Evolutionary conservation across 2,797 vertebrate genomes (phyloP), one percentile per base, ranked within the genome.

Genomic region (Malacoctenus gilli): DNA sequence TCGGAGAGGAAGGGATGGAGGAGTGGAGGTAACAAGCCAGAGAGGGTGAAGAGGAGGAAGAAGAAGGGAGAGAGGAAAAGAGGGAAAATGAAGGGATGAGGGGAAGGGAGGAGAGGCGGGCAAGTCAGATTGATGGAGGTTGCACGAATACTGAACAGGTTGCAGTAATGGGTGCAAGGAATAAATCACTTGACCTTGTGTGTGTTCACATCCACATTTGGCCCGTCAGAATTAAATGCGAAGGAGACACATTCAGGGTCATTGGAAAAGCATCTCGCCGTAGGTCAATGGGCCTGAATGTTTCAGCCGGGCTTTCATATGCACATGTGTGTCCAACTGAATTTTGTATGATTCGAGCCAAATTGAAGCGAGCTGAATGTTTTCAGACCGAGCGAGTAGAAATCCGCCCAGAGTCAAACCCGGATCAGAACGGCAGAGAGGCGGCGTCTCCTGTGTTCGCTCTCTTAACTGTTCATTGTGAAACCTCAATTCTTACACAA

Each of bases 181-280:
- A 56, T 62, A 71, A 73, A 62, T 71, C 37, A 22, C 9, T 12
- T 31, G 9, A 63, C 35, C 36, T 40, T 51, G 37, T 41, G 46
- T 50, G 25, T 23, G 47, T 30, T 48, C 51, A 43, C 25, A 44
- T 62, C 34, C 23, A 1, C 13, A 19, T 20, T 25, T 31, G 9
- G 9, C 18, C 32, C 42, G 51, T 54, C 15, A 47, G 46, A 55
- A 47, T 38, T 19, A 49, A 53, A 67, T 40, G 16, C 58, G 20
- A 28, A 13, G 2, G 16, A 18, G 32, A 48, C 21, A 15, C 20
- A 13, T 19, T 37, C 40, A 18, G 42, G 41, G 59, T 50, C 48
- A 30, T 1, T 48, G 19, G 46, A 59, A 36, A 44, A 34, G 12
- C 28, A 1, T 43, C 21, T 22, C 25, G 9, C 25, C 9, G 25